Percentiles rank a stretch among this genome's conserved stretches.
Evolutionary conservation across 2,888 invertebrate species (phyloP).

Genomic region (Lasioglossum marginatum): DNA sequence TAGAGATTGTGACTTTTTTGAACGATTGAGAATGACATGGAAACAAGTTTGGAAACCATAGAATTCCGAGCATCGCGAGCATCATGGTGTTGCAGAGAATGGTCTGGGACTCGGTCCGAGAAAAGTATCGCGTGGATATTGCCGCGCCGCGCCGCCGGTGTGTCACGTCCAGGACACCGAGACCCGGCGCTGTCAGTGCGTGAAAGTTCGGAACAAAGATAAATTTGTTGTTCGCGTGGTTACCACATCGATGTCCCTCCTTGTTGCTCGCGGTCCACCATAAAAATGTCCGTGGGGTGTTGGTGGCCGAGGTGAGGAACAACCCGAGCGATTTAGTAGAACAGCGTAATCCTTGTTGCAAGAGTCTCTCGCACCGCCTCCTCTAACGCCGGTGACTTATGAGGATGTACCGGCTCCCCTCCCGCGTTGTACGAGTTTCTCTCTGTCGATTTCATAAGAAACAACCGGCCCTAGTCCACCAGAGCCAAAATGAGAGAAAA

Average conservation of each 20-base stretch:
- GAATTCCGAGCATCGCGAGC: not conserved
- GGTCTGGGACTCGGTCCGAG: slow-evolving; percentile 4
- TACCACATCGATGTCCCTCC: slow-evolving; percentile 69
- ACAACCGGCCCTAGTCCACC: not conserved
- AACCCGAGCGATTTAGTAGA: slow-evolving; percentile 35
- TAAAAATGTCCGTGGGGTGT: slow-evolving; percentile 56
- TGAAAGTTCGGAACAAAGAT: slow-evolving; percentile 82
- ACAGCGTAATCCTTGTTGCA: slow-evolving; percentile 27
- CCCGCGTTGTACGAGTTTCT: not conserved
- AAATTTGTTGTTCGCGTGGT: slow-evolving; percentile 75
- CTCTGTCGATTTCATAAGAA: not conserved
- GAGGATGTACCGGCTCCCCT: not conserved
- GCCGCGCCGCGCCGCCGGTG: too few relatives aligned
- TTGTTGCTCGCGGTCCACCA: slow-evolving; percentile 30
- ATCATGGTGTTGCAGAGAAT: not conserved
- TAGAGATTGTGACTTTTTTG: not conserved
- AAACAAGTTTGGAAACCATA: not conserved
- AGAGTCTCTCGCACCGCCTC: not conserved
- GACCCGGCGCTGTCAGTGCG: slow-evolving; percentile 72
- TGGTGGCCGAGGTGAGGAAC: slow-evolving; percentile 36
- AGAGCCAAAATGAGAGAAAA: not conserved
- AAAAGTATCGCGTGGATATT: slow-evolving; percentile 62
- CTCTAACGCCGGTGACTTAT: slow-evolving; percentile 16
- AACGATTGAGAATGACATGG: not conserved
- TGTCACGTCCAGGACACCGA: slow-evolving; percentile 53